These are phyloP conservation scores for Archaeoteleia sp. DNA, from an alignment of 2,888 invertebrate genomes.

Conservation along the genomic window DNA sequence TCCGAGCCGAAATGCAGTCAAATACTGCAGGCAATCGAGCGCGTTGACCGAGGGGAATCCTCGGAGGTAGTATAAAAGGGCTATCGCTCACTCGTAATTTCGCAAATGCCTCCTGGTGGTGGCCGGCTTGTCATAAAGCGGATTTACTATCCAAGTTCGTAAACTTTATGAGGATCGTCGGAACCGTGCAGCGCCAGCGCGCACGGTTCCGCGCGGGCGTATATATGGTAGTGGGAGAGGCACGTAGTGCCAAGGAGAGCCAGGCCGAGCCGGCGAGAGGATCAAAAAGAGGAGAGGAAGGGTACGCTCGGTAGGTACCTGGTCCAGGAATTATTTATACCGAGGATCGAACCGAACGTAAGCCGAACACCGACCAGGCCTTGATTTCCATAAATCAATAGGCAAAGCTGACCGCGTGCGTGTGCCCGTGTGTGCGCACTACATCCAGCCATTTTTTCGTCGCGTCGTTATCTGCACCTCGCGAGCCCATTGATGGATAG, in stretches of 20 bases:
- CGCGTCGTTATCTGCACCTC: slow-evolving; percentile 52
- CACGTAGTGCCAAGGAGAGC: slow-evolving; percentile 20
- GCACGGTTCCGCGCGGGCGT: slow-evolving; percentile 40
- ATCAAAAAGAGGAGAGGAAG: slow-evolving; percentile 27
- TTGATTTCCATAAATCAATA: slow-evolving; percentile 67
- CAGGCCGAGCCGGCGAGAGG: slow-evolving; percentile 18
- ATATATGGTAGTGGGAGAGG: not conserved
- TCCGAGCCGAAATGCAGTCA: slow-evolving; percentile 39
- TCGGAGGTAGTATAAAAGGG: slow-evolving; percentile 61
- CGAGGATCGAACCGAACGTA: slow-evolving; percentile 44
- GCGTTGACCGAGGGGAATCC: slow-evolving; percentile 49
- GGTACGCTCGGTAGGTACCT: slow-evolving; percentile 20
- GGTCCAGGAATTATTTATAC: slow-evolving; percentile 49
- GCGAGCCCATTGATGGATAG: slow-evolving; percentile 61
- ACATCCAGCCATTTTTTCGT: slow-evolving; percentile 55
- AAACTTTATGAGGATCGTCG: slow-evolving; percentile 68
- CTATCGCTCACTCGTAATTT: slow-evolving; percentile 64
- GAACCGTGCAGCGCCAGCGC: slow-evolving; percentile 51
- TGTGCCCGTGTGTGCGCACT: slow-evolving; percentile 37
- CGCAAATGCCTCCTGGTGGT: slow-evolving; percentile 62
- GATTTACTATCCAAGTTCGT: slow-evolving; percentile 66
- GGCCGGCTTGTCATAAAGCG: slow-evolving; percentile 66
- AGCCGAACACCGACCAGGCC: slow-evolving; percentile 48
- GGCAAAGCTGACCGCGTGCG: slow-evolving; percentile 45
- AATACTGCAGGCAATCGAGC: slow-evolving; percentile 46